These are phyloP conservation scores for Arbacia lixula DNA, from an alignment of 53 echinoderm and acorn worm species.

Conservation along the genomic window DNA sequence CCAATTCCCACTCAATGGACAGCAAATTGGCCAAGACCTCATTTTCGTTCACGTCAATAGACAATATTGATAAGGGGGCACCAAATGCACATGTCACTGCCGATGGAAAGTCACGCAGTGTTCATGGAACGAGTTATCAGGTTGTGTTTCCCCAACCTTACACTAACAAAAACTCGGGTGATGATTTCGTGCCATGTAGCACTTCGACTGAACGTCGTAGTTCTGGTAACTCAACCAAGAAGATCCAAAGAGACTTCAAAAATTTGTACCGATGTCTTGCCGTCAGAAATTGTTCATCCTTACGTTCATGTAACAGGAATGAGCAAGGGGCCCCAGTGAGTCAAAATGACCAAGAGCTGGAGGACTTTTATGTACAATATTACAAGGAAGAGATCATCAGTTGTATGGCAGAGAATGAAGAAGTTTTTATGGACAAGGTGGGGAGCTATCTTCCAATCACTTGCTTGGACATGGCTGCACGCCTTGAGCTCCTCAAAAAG, in stretches of 20 bases:
- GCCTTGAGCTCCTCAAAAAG: constrained; percentile 9
- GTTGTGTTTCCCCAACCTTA: not conserved
- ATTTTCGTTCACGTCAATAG: not conserved
- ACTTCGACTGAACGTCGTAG: not conserved
- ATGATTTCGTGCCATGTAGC: constrained; percentile 22
- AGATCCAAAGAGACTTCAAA: not conserved
- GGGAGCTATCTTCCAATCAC: not conserved
- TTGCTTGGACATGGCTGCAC: not conserved
- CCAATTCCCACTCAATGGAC: not conserved
- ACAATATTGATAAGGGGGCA: constrained; percentile 19
- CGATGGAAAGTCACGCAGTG: constrained; percentile 2
- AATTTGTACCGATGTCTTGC: constrained; percentile 26
- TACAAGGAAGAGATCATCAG: constrained; percentile 1
- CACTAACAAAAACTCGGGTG: not conserved
- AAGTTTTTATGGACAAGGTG: constrained; percentile 10
- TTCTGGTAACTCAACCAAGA: not conserved
- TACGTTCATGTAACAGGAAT: not conserved
- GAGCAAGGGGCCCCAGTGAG: not conserved
- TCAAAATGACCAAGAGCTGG: not conserved
- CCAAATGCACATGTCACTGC: constrained; percentile 1
- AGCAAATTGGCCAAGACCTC: not conserved
- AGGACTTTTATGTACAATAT: not conserved
- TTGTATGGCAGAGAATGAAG: not conserved
- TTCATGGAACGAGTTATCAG: constrained; percentile 31
- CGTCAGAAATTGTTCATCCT: not conserved